Conservation (phyloP, 2,888 invertebrate genomes). For the Muschampia plurimacula region DNA sequence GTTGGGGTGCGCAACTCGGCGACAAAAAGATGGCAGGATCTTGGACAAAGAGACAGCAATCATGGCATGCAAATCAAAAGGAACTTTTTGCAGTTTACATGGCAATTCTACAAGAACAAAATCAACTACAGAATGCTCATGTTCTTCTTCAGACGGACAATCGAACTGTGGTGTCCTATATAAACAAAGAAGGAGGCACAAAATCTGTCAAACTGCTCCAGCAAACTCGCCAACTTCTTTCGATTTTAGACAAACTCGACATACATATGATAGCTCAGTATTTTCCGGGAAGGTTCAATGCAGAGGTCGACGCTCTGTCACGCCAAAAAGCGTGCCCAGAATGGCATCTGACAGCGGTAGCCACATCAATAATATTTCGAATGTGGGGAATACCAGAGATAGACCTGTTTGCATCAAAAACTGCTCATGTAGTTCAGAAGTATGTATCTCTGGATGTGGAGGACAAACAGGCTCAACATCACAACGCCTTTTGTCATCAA, state of each 20-base stretch:
- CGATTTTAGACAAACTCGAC: conserved; percentile 26
- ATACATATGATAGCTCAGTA: conserved; percentile 34
- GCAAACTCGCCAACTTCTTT: conserved; percentile 33
- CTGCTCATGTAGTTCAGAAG: conserved; percentile 35
- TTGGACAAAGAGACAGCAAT: conserved; percentile 40
- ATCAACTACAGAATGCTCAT: conserved; percentile 32
- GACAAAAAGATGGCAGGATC: conserved; percentile 31
- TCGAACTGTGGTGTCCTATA: conserved; percentile 32
- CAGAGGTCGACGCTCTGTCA: conserved; percentile 43
- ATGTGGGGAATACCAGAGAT: conserved; percentile 42
- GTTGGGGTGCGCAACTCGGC: conserved; percentile 42
- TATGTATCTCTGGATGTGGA: conserved; percentile 39
- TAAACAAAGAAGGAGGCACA: conserved; percentile 49
- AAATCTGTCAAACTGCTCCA: conserved; percentile 39
- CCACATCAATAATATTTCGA: conserved; percentile 35
- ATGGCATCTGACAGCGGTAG: conserved; percentile 41
- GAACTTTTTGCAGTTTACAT: conserved; percentile 37
- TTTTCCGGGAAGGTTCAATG: conserved; percentile 46
- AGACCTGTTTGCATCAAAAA: conserved; percentile 44
- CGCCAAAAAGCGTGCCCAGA: conserved; percentile 26
- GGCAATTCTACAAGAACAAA: conserved; percentile 26
- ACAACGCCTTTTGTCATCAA: conserved; percentile 41
- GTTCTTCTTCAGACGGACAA: conserved; percentile 39
- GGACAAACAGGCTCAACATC: conserved; percentile 39
- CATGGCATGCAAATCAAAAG: conserved; percentile 44